These are phyloP conservation scores for Danaus chrysippus DNA, from an alignment of 2,888 invertebrate genomes.

Conservation along the genomic window DNA sequence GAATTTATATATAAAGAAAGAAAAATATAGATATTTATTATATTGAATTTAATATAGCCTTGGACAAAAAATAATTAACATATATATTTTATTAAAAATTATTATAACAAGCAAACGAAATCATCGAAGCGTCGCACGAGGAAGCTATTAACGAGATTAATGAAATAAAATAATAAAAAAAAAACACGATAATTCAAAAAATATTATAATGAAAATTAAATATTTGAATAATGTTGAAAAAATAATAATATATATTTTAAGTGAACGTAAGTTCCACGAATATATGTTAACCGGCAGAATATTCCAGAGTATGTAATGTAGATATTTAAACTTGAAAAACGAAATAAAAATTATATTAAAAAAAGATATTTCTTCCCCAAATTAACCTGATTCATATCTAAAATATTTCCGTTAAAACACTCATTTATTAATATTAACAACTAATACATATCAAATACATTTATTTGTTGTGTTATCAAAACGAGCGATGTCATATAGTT, in stretches of 20 bases:
- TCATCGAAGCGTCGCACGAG: not conserved
- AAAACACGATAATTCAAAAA: too few species aligned
- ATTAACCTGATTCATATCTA: slow-evolving; percentile 48
- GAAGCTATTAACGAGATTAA: not conserved
- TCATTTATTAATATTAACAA: not conserved
- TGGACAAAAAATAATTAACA: not conserved
- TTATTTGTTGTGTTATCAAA: not conserved
- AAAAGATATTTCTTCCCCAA: slow-evolving; percentile 49
- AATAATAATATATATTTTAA: not conserved
- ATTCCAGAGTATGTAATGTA: slow-evolving; percentile 31
- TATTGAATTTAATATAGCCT: not conserved
- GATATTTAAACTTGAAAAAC: slow-evolving; percentile 38
- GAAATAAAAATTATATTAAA: slow-evolving; percentile 45
- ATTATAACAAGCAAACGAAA: not conserved
- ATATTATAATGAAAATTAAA: too few species aligned
- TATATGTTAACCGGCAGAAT: slow-evolving; percentile 28
- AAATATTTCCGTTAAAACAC: slow-evolving; percentile 39
- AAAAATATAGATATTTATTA: not conserved
- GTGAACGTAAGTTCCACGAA: slow-evolving; percentile 14
- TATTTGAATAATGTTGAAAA: not conserved
- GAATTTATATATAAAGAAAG: not conserved
- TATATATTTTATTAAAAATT: not conserved
- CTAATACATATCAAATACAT: not conserved
- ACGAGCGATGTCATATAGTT: not conserved
- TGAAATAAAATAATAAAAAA: too few species aligned